Base-by-base conservation (phyloP, 2,888 invertebrate genomes). In the Drosophila kanekoi region DNA sequence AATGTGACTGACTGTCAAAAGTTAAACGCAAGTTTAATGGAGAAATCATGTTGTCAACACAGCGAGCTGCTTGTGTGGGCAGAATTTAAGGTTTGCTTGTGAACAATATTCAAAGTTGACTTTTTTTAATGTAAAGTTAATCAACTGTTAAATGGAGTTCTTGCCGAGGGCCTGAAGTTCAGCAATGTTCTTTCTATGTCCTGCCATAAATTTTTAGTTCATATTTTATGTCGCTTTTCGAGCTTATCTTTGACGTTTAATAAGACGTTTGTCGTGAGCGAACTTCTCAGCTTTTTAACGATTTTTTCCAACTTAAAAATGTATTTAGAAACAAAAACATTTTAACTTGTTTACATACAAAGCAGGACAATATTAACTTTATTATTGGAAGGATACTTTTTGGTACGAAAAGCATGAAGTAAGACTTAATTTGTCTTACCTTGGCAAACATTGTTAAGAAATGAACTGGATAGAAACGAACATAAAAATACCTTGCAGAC, bases 91-190 rank as follows among this genome's bases (percentile, higher is more conserved):
- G 33, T 40, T 33, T 10, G 18, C 14, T 14, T 23, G 9, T 18
- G n/a, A 10, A 8, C 13, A 20, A 47, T 23, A 45, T 47, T 14
- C 28, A 28, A 62, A 62, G 6, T 43, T 14, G 20, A 35, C 20
- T 43, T 35, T 28, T 14, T 43, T 52, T 52, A 9, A 40, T 63
- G 28, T 18, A 2, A 32, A 49, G 43, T 49, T 63, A 63, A 49
- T 63, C 43, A 37, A 49, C 41, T 49, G 63, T 49, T 37, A 63
- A 63, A 63, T 43, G 37, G 48, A 43, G 35, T 62, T 47, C 16
- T n/a, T 9, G 16, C 16, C 28, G 44, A 14, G 6, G 35, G 13
- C 11, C 14, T 32, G 2, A 6, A 11, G 18, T 1, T 49, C 16
- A 11, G 16, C 35, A 48, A 37, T 37, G 8, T 37, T 16, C 3